Conservation (phyloP, 2,888 invertebrate species). For the Phoronis australis region DNA sequence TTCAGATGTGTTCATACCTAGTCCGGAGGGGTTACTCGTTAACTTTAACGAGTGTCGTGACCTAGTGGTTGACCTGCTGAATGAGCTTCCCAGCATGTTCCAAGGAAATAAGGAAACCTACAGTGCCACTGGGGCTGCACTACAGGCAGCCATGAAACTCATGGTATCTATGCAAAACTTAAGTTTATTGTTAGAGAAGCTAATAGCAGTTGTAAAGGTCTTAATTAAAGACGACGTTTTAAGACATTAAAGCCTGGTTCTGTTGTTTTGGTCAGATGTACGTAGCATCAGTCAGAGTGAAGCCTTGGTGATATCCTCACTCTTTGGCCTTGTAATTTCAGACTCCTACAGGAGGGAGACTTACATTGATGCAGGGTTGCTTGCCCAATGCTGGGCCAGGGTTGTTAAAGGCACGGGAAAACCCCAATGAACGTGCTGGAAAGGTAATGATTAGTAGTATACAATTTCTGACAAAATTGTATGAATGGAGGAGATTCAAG, state of each 20-base stretch:
- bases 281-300: no score
- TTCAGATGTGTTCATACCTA: constrained; percentile 86
- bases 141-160: constrained; percentile 86
- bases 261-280: background rate
- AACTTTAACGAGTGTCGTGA: constrained; percentile 82
- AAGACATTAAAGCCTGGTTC: background rate
- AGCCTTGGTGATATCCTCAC: no score
- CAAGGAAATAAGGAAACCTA: constrained; percentile 63
- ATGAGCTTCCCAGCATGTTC: constrained; percentile 74
- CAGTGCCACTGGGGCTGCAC: constrained; percentile 84
- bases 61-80: constrained; percentile 48
- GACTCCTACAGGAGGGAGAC: constrained; percentile 86
- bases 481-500: background rate
- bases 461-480: constrained; percentile 1
- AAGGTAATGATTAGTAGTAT: constrained; percentile 53
- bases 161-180: constrained; percentile 59
- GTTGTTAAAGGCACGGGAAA: constrained; percentile 76
- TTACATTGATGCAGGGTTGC: constrained; percentile 89
- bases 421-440: constrained; percentile 74
- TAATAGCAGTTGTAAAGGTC: background rate
- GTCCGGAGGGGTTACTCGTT: constrained; percentile 85
- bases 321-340: no score
- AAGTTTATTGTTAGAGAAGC: background rate
- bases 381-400: constrained; percentile 74
- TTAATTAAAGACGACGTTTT: background rate